phyloP scores from a whole-genome alignment of 2,888 invertebrate species.

The Morpho deidamia region DNA sequence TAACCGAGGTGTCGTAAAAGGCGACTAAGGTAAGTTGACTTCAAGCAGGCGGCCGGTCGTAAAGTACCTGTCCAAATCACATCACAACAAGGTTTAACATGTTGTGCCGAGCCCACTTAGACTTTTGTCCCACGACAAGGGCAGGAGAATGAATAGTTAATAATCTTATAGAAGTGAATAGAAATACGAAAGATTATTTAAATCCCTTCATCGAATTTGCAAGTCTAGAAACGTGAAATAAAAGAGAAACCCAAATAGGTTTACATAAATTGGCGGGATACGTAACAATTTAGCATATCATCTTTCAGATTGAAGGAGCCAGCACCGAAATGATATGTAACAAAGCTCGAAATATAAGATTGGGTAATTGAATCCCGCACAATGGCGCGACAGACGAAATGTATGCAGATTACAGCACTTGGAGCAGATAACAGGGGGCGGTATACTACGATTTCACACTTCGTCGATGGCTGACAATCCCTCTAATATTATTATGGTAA shows the following conservation, averaged over 20 bases:
- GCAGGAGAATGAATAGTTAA: too few relatives aligned
- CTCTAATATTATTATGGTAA: constrained; percentile 76
- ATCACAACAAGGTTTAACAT: too few relatives aligned
- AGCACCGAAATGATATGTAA: constrained; percentile 29
- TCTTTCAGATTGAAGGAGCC: constrained; percentile 24
- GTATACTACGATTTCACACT: constrained; percentile 67
- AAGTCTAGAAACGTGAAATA: constrained; percentile 14
- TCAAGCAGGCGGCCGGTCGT: too few relatives aligned
- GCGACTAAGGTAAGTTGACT: too few relatives aligned
- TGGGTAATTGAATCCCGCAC: constrained; percentile 65
- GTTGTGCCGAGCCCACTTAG: too few relatives aligned
- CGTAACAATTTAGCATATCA: constrained; percentile 23
- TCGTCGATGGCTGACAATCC: constrained; percentile 70
- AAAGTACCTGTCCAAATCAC: too few relatives aligned
- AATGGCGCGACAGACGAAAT: constrained; percentile 49
- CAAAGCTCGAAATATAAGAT: constrained; percentile 54
- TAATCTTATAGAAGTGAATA: too few relatives aligned
- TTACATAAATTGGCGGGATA: constrained; percentile 18
- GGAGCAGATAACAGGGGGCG: constrained; percentile 49
- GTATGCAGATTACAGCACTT: constrained; percentile 51
- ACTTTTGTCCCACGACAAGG: too few relatives aligned
- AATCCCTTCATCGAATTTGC: neutral
- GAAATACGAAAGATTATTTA: too few relatives aligned
- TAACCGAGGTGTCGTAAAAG: too few relatives aligned
- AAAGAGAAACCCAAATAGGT: constrained; percentile 17